Evolutionary conservation across 2,888 invertebrate genomes (phyloP), one percentile per base, ranked within the genome.

Genomic region (Pollenia griseotomentosa): DNA sequence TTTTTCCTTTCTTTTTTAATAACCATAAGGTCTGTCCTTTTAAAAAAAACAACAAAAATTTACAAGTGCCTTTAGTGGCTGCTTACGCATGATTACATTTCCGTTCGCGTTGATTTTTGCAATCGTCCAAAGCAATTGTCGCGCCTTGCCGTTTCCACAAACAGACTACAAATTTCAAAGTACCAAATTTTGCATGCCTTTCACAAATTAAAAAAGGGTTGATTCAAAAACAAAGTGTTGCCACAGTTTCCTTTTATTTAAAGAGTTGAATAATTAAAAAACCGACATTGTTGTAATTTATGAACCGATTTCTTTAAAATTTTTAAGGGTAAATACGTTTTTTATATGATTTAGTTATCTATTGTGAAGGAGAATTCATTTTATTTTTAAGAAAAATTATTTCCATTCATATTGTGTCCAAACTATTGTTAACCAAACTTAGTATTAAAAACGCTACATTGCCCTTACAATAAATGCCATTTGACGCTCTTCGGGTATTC

Each of bases 31-130:
- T 68, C 78, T 78, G 71, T 83, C 74, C 42, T 61, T 61, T 48
- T 80, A 33, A 16, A 42, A 40, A 57, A 16, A 51, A 74, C 11
- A 33, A 4, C 33, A 33, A 33, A 68, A 65, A 10, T 70, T 53
- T 57, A 74, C 75, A 85, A 83, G 65, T 88, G 85, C 70, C 53
- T 81, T 81, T 74, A 84, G 66, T 83, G 83, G 84, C 82, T 86
- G 75, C 70, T 85, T 86, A 90, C 90, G 91, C 91, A 90, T 92
- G 91, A 92, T 91, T 91, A 90, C 90, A 91, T 90, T 92, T 92
- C 91, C 92, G 91, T 89, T 90, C 42, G 84, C 78, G 80, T 77
- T 83, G 83, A 77, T 81, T 83, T 83, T 77, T 66, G 73, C 77
- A 83, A 87, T 77, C 66, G 61, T 81, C 73, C 81, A 73, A 77